Evolutionary conservation across 2,797 vertebrate species (phyloP).

Genomic region (Sebastes minor): DNA sequence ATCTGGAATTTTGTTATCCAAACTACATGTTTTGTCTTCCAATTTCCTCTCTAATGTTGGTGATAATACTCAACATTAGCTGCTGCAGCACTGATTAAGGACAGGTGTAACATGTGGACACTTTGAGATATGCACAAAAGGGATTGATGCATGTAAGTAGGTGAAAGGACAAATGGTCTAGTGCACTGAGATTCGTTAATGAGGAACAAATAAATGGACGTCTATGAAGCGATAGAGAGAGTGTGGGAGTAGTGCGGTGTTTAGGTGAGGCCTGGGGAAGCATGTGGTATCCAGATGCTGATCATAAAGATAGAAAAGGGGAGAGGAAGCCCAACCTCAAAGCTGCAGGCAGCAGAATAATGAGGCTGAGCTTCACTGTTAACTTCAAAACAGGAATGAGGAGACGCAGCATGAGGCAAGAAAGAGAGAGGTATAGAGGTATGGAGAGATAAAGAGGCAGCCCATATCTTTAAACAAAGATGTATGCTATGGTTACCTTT

Average conservation of each 20-base stretch:
- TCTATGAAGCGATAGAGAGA: not conserved
- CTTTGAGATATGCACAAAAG: not conserved
- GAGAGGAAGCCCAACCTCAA: constrained; percentile 36
- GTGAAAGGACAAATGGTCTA: not conserved
- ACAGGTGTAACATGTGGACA: not conserved
- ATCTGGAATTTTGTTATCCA: not conserved
- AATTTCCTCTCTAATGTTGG: not conserved
- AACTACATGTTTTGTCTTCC: not conserved
- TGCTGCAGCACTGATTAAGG: not conserved
- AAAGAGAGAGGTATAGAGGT: not conserved
- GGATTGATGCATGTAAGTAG: not conserved
- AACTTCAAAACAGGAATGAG: constrained; percentile 55
- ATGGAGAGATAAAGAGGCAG: not conserved
- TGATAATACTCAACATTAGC: not conserved
- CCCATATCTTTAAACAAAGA: not conserved
- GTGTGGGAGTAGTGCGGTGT: constrained; percentile 19
- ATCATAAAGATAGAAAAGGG: constrained; percentile 46
- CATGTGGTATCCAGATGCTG: constrained; percentile 83
- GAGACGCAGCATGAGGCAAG: not conserved
- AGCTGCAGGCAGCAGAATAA: constrained; percentile 71
- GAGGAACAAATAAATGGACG: not conserved
- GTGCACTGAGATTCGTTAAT: not conserved
- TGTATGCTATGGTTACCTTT: not conserved
- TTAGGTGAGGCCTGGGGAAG: constrained; percentile 51
- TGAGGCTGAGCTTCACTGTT: constrained; percentile 63